Evolutionary conservation across 2,797 vertebrate genomes (phyloP), one percentile per base, ranked within the genome.

Genomic region (Enteromius mattozi): DNA sequence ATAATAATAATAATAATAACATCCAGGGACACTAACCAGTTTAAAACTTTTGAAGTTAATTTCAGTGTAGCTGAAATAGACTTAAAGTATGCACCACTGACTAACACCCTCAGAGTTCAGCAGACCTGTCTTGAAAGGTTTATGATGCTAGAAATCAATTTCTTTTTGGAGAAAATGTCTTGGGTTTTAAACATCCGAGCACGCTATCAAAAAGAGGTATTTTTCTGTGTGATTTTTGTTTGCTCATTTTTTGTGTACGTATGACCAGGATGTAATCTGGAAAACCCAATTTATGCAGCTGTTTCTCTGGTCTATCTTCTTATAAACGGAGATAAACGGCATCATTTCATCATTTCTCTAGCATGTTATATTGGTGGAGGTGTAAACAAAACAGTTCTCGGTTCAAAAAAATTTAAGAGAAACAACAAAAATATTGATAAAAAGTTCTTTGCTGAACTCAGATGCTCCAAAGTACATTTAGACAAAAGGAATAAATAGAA

Each of bases 181-280:
- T n/a, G 12, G 19, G 35, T 13, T 78, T 78, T 63, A 63, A 63
- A 16, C 4, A 2, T 42, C n/a, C 10, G 76, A 63, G 54, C 42
- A 42, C 10, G 37, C 54, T 30, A 30, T 78, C 37, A 63, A 19
- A 78, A 24, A 59, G 13, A 24, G 33, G 51, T 76, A 40, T 77
- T 40, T 77, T 77, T n/a, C 74, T 40, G 21, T 59, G 74, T 24
- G 74, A 56, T 59, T 59, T 77, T 77, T 40, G 21, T 61, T 47
- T 78, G 24, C 16, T 78, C 37, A 65, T 65, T 65, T 65, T 24
- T 78, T 63, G 17, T 8, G 76, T 78, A 45, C 56, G 37, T 63
- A 61, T 30, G 56, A 78, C 37, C 76, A 78, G 59, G 76, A 78
- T 78, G 37, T 47, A 65, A 78, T 78, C 76, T 65, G 40, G 76